Evolutionary conservation across 2,797 vertebrate species (phyloP).

Genomic region (Hyperoplus lanceolatus): DNA sequence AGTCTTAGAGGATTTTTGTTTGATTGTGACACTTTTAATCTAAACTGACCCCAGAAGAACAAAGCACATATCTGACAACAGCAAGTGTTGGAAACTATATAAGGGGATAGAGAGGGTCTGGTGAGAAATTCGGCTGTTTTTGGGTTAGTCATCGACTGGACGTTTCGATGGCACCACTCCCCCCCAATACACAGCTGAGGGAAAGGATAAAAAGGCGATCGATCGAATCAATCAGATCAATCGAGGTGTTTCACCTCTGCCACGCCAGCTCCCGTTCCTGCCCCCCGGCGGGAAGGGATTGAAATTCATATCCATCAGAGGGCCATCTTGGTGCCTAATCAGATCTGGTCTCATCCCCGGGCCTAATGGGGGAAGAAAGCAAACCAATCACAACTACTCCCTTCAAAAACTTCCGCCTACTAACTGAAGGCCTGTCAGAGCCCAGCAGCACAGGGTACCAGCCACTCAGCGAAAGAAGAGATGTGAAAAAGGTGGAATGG

Average conservation of each 20-base stretch:
- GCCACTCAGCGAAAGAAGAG: constrained; percentile 62
- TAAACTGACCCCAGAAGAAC: not conserved
- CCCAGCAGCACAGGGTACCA: constrained; percentile 60
- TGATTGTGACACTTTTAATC: too few species aligned
- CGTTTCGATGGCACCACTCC: constrained; percentile 35
- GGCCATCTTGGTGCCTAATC: constrained; percentile 84
- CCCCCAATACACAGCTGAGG: constrained; percentile 36
- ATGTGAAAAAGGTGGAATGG: constrained; percentile 45
- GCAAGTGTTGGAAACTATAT: not conserved
- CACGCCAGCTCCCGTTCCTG: constrained; percentile 83
- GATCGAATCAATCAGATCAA: constrained; percentile 65
- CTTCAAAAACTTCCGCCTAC: constrained; percentile 39
- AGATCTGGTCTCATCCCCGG: constrained; percentile 82
- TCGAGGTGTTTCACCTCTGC: constrained; percentile 84
- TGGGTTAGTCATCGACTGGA: constrained; percentile 13
- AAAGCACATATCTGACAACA: constrained; percentile 3
- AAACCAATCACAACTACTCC: constrained; percentile 80
- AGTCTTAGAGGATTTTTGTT: not conserved
- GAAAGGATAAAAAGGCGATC: constrained; percentile 54
- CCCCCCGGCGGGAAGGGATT: constrained; percentile 83
- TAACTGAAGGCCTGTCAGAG: constrained; percentile 51
- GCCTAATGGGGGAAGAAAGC: constrained; percentile 81
- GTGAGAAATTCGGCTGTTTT: constrained; percentile 19
- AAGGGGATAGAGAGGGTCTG: not conserved
- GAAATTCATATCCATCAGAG: constrained; percentile 86